Conservation (phyloP, 2,888 invertebrate species). For the Eupithecia centaureata region DNA sequence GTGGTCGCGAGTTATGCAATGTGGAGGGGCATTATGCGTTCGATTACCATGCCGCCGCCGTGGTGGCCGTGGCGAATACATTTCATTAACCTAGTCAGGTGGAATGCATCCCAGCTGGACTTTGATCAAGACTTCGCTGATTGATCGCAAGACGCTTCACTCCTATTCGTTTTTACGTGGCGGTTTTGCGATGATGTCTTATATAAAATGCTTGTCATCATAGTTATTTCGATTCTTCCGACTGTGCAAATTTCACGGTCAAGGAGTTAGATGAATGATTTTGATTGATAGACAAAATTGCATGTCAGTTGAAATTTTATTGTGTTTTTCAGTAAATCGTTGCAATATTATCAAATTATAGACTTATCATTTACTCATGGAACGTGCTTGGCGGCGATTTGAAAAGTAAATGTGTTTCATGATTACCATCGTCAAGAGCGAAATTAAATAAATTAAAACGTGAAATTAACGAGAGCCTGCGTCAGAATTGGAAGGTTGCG, state of each 20-base stretch:
- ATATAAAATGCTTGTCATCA: not conserved
- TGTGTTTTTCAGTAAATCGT: not conserved
- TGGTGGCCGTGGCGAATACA: slow-evolving; percentile 41
- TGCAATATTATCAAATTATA: not conserved
- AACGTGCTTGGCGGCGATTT: not conserved
- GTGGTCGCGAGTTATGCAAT: slow-evolving; percentile 53
- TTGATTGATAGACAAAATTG: slow-evolving; percentile 2
- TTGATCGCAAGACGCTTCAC: not conserved
- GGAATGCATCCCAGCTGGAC: slow-evolving; percentile 18
- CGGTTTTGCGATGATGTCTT: not conserved
- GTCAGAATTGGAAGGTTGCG: not conserved
- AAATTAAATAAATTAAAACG: too few species aligned
- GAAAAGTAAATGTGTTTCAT: not conserved
- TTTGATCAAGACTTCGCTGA: not conserved
- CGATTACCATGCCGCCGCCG: slow-evolving; percentile 45
- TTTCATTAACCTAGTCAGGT: slow-evolving; percentile 42
- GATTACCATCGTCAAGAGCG: not conserved
- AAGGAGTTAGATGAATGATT: not conserved
- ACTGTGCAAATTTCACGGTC: not conserved
- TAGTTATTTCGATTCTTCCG: not conserved
- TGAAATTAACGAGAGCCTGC: not conserved
- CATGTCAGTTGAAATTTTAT: slow-evolving; percentile 2
- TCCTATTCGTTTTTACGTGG: too few species aligned
- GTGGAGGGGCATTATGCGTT: slow-evolving; percentile 54
- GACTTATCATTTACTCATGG: not conserved